Conservation (phyloP, 2,113 vertebrate species). For the Suncus etruscus region DNA sequence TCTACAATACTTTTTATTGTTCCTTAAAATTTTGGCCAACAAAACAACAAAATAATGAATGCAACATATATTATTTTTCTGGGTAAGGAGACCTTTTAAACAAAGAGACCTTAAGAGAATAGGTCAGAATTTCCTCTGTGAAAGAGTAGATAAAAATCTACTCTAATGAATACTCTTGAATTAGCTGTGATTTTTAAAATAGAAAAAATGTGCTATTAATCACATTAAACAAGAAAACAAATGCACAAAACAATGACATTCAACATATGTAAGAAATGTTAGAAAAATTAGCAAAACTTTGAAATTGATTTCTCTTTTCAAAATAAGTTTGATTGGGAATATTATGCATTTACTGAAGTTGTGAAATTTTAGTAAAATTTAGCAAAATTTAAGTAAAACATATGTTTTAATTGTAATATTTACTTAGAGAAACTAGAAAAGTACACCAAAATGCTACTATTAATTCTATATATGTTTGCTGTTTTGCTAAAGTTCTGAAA, state of each 20-base stretch:
- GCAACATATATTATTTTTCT: not conserved
- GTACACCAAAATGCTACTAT: not conserved
- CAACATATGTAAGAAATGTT: not conserved
- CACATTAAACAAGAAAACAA: not conserved
- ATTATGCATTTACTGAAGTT: not conserved
- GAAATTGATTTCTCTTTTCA: not conserved
- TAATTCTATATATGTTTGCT: not conserved
- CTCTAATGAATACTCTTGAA: not conserved
- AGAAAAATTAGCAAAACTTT: too few species aligned
- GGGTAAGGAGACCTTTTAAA: not conserved
- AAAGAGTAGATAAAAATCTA: not conserved
- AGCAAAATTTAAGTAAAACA: not conserved
- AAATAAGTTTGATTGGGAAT: conserved; percentile 23
- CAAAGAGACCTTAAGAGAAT: too few species aligned
- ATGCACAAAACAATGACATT: not conserved
- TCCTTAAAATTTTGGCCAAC: not conserved
- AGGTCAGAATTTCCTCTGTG: not conserved
- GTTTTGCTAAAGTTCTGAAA: not conserved
- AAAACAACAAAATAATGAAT: not conserved
- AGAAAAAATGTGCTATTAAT: too few species aligned
- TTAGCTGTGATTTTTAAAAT: not conserved
- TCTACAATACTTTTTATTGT: not conserved
- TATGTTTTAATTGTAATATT: not conserved
- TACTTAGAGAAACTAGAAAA: not conserved
- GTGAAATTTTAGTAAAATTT: conserved; percentile 10